phyloP scores from a whole-genome alignment of 2,113 vertebrate genomes.

The Salvelinus fontinalis region DNA sequence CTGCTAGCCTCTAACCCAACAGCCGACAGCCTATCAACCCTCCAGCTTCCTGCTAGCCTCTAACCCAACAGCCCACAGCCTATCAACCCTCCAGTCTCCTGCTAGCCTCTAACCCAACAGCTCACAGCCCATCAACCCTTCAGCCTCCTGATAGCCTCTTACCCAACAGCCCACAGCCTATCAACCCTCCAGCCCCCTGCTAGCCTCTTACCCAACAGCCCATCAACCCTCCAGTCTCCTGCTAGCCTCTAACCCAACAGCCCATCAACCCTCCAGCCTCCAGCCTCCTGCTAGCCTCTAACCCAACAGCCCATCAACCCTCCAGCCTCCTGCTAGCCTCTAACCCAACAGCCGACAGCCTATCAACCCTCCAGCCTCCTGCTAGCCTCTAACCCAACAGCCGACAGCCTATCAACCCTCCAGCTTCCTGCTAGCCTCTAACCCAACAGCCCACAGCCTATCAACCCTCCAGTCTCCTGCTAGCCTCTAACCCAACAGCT shows the following conservation, averaged over 20 bases:
- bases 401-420: conserved; percentile 37
- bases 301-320: conserved; percentile 17
- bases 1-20: conserved; percentile 30
- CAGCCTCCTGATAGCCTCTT: conserved; percentile 60
- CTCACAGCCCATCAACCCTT: conserved; percentile 48
- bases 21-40: conserved; percentile 48
- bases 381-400: conserved; percentile 50
- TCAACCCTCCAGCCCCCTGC: too few relatives aligned
- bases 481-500: conserved; percentile 19
- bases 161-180: conserved; percentile 25
- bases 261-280: conserved; percentile 56
- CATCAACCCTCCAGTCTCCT: conserved; percentile 56
- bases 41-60: conserved; percentile 61
- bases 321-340: too few relatives aligned
- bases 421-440: conserved; percentile 57
- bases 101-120: conserved; percentile 30
- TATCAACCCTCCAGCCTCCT: conserved; percentile 60
- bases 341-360: conserved; percentile 33
- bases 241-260: conserved; percentile 50
- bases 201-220: conserved; percentile 36
- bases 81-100: too few relatives aligned
- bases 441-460: conserved; percentile 46
- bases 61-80: conserved; percentile 27
- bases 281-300: conserved; percentile 16
- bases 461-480: conserved; percentile 62